phyloP scores from a whole-genome alignment of 1,140 invertebrate genomes.

The Drosophila auraria region DNA sequence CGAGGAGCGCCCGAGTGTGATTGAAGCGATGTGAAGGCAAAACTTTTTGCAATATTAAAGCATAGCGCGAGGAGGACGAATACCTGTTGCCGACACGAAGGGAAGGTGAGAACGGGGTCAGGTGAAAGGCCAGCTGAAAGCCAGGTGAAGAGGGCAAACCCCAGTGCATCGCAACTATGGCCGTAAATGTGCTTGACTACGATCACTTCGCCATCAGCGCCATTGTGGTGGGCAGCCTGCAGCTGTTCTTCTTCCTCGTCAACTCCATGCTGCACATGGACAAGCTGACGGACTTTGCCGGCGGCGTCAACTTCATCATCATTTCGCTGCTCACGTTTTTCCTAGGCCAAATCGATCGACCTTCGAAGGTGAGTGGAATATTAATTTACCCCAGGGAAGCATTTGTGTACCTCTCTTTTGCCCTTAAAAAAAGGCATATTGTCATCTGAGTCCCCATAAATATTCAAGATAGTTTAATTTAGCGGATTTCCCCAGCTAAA shows the following conservation, averaged over 20 bases:
- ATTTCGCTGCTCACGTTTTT: conserved; percentile 94
- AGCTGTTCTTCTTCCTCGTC: conserved; percentile 94
- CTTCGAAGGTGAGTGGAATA: conserved; percentile 87
- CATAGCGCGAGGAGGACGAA: conserved; percentile 11
- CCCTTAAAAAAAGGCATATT: background rate
- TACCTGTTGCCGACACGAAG: conserved; percentile 35
- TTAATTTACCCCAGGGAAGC: background rate
- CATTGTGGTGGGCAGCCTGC: conserved; percentile 94
- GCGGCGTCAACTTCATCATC: conserved; percentile 95
- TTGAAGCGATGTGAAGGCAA: conserved; percentile 52
- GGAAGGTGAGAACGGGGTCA: background rate
- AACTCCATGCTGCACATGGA: conserved; percentile 94
- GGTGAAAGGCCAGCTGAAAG: conserved; percentile 15
- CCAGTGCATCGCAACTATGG: conserved; percentile 82
- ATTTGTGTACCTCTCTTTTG: background rate
- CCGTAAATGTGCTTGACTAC: conserved; percentile 91
- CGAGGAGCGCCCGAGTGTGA: conserved; percentile 11
- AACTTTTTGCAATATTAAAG: conserved; percentile 61
- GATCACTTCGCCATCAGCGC: conserved; percentile 95
- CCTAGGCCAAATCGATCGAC: conserved; percentile 90
- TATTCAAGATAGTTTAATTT: background rate
- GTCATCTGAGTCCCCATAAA: background rate
- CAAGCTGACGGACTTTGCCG: conserved; percentile 96
- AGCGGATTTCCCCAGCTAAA: background rate
- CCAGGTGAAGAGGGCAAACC: conserved; percentile 1